Evolutionary conservation across 37 sponge, comb jelly and placozoan species (phyloP).

Genomic region (Beroe ovata): DNA sequence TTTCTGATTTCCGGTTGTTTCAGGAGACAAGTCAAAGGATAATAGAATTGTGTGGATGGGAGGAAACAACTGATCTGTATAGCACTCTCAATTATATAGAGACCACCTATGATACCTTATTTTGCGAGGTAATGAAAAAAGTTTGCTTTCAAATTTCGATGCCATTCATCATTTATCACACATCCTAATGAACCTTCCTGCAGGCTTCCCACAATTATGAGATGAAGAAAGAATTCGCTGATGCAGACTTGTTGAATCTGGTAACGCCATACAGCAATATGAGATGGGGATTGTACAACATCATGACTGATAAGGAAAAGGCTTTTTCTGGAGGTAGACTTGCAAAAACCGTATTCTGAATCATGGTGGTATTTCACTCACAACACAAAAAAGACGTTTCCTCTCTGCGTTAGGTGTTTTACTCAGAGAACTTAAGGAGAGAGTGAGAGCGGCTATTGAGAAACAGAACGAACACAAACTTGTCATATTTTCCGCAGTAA

Average conservation of each 20-base stretch:
- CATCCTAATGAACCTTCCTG: no score
- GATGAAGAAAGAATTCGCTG: slow-evolving; percentile 4
- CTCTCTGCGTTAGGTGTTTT: slow-evolving; percentile 4
- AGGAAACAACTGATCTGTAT: neutral
- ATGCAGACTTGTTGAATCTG: neutral
- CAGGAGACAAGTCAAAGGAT: slow-evolving; percentile 19
- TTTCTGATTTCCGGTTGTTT: neutral
- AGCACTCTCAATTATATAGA: neutral
- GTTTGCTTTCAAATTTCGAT: no score
- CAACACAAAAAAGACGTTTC: no score
- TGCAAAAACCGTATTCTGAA: no score
- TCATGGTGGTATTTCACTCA: no score
- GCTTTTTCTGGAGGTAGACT: slow-evolving; percentile 31
- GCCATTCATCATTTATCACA: no score
- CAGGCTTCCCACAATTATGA: slow-evolving; percentile 3
- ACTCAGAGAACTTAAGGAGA: neutral
- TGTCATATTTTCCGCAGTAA: slow-evolving; percentile 34
- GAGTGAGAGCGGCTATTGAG: slow-evolving; percentile 1
- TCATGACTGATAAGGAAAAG: slow-evolving; percentile 15
- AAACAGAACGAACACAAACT: neutral
- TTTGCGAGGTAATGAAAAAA: slow-evolving; percentile 64
- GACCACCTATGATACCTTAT: slow-evolving; percentile 14
- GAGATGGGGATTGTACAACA: neutral
- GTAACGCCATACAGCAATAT: neutral
- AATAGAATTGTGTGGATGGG: neutral